Evolutionary conservation across 2,888 invertebrate genomes (phyloP).

Genomic region (Eupithecia vulgata): DNA sequence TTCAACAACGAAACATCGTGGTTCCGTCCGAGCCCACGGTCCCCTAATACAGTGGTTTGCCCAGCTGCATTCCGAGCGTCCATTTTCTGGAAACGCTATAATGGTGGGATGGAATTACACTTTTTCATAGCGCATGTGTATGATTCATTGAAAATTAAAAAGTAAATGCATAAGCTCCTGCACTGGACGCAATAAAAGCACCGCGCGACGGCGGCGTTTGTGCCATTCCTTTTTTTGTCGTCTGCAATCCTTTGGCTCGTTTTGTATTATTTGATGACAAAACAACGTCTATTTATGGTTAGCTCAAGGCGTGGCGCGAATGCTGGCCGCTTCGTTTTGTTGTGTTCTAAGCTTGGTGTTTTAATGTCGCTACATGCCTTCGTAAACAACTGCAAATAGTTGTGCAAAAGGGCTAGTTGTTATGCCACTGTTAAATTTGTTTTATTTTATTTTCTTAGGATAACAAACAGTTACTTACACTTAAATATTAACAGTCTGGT

Average conservation of each 20-base stretch:
- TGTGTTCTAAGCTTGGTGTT: constrained; percentile 31
- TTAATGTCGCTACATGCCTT: constrained; percentile 30
- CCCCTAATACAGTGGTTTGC: constrained; percentile 68
- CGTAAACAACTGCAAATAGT: constrained; percentile 11
- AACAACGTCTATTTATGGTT: constrained; percentile 62
- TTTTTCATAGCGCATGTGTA: constrained; percentile 71
- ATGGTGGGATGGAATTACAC: constrained; percentile 69
- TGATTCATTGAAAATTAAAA: constrained; percentile 80
- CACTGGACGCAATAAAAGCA: constrained; percentile 57
- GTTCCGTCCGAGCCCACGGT: constrained; percentile 46
- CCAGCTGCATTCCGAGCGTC: constrained; percentile 69
- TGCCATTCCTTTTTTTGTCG: constrained; percentile 64
- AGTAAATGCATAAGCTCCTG: constrained; percentile 54
- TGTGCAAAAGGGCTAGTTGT: constrained; percentile 3
- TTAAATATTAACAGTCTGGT: too few species aligned
- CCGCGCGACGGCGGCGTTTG: constrained; percentile 57
- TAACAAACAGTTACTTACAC: too few species aligned
- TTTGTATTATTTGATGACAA: constrained; percentile 70
- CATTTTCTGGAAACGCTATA: constrained; percentile 78
- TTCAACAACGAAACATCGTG: constrained; percentile 15
- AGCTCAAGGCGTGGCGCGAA: constrained; percentile 53
- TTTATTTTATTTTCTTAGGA: too few species aligned
- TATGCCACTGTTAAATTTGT: too few species aligned
- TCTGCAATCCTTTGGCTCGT: constrained; percentile 63
- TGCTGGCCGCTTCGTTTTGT: constrained; percentile 47